Evolutionary conservation across 2,797 vertebrate species (phyloP), one percentile per base, ranked within the genome.

Genomic region (Momotus momota): DNA sequence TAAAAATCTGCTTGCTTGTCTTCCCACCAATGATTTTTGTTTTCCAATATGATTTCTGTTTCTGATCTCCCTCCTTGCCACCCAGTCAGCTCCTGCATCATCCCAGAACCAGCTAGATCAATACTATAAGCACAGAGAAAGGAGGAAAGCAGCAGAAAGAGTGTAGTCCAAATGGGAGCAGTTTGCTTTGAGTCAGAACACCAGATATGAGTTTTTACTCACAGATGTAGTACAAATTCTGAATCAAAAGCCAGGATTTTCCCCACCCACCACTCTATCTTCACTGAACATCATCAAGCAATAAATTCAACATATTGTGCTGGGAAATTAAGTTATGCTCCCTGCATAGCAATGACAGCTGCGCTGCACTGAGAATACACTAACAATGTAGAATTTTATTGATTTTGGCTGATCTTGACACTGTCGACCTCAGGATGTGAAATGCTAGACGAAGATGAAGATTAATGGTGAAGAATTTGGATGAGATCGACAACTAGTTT

Each of bases 291-390:
- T 92, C 12, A 0, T 29, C 82, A 52, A 86, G 89, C 54, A 82
- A 96, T 90, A 96, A 93, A 97, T 96, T 91, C 62, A 93, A 46
- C 89, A 69, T 2, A 2, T 95, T 7, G 0, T 5, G 4, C 81
- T 74, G 77, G 72, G 66, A 95, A 77, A 92, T 94, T 90, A 90
- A 96, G 14, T 90, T 95, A 86, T 86, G 22, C 72, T 95, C 89
- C 78, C 70, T 78, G 94, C 92, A 93, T 88, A 97, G 94, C 96
- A 97, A 93, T 79, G 92, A 88, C 93, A 98, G 96, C 95, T 98
- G 96, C 82, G 58, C 88, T 74, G 33, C 75, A 83, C 90, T 2
- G 22, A 77, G 70, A 72, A 58, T 57, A 41, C 25, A 58, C 66
- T 96, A 86, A 19, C 69, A 89, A 81, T 52, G 75, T 82, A 85